Percentiles rank a stretch among this genome's conserved stretches.
These are phyloP conservation scores for Osmerus eperlanus DNA, from an alignment of 2,113 vertebrate species.

Conservation along the genomic window DNA sequence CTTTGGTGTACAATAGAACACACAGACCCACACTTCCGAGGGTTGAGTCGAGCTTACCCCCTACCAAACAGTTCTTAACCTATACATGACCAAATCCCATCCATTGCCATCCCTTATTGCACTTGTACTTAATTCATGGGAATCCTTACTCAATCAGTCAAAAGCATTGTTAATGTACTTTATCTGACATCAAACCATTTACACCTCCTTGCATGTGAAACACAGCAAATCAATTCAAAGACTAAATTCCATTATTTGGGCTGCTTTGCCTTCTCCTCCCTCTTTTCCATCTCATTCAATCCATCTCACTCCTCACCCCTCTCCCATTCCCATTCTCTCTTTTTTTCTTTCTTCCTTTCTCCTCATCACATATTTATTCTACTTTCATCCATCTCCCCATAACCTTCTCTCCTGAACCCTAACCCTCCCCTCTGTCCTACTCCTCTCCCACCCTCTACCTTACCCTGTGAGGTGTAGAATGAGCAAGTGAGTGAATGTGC, in stretches of 20 bases:
- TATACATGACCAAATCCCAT: too few relatives aligned
- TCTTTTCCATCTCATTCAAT: background rate
- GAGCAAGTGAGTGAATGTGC: background rate
- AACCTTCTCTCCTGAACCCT: conserved; percentile 2
- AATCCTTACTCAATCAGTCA: too few relatives aligned
- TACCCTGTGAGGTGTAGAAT: background rate
- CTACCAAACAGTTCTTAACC: too few relatives aligned
- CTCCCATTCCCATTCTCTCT: background rate
- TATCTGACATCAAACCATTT: too few relatives aligned
- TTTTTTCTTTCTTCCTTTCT: background rate
- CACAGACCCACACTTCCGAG: too few relatives aligned
- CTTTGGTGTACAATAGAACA: background rate
- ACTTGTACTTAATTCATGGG: too few relatives aligned
- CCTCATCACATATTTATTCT: background rate
- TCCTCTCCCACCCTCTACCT: background rate
- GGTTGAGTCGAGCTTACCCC: too few relatives aligned
- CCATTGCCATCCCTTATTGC: too few relatives aligned
- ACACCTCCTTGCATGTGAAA: too few relatives aligned
- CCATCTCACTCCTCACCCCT: background rate
- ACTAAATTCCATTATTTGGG: too few relatives aligned
- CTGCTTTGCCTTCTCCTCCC: background rate
- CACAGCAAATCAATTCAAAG: too few relatives aligned
- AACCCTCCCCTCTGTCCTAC: conserved; percentile 2
- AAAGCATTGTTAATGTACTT: too few relatives aligned
- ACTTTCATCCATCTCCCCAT: background rate